These are phyloP conservation scores for Acanthosepion lycidas DNA, from an alignment of 2,888 invertebrate species.

Conservation along the genomic window DNA sequence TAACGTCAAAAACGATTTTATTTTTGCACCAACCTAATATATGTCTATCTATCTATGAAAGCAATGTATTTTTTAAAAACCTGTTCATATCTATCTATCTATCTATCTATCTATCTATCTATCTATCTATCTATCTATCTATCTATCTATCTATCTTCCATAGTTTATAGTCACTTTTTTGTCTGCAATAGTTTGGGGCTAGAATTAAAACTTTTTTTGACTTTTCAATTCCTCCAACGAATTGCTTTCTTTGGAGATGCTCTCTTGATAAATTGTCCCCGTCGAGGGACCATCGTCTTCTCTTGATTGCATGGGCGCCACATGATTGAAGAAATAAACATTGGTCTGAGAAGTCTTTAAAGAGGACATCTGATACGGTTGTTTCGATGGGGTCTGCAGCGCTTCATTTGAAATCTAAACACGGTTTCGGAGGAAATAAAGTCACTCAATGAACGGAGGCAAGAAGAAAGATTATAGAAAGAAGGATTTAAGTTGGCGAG, in stretches of 20 bases:
- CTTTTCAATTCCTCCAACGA: not conserved
- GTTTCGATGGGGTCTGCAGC: not conserved
- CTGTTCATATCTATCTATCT: no score
- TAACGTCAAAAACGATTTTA: no score
- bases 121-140: not conserved
- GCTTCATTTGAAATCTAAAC: conserved; percentile 20
- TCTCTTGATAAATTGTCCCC: not conserved
- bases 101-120: not conserved
- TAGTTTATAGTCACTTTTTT: not conserved
- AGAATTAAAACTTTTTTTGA: not conserved
- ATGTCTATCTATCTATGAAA: no score
- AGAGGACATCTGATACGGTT: not conserved
- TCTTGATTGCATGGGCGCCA: not conserved
- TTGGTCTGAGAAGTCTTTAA: not conserved
- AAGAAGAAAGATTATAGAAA: not conserved
- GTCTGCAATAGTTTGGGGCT: not conserved
- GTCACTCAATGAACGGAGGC: not conserved
- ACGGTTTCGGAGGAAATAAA: not conserved
- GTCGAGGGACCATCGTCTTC: not conserved
- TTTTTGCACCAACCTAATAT: no score
- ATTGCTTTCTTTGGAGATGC: not conserved
- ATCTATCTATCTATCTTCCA: not conserved
- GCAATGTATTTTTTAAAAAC: no score
- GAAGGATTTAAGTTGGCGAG: not conserved
- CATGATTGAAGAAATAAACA: not conserved